phyloP scores from a whole-genome alignment of 2,113 vertebrate species.

The Nettapus auritus region DNA sequence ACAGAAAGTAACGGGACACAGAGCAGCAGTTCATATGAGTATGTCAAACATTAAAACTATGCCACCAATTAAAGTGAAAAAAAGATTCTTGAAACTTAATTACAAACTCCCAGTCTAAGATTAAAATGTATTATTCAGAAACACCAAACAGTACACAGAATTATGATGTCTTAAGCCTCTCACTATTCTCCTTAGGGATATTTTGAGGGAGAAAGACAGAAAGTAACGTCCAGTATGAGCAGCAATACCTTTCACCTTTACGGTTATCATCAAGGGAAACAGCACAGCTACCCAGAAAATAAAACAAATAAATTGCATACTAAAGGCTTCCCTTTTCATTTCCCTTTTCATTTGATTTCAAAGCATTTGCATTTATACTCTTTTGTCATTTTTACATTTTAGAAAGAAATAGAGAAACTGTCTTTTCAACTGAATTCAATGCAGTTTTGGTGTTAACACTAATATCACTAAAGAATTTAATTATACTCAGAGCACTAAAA shows the following conservation, averaged over 20 bases:
- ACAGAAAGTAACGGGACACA: neutral
- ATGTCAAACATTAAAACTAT: neutral
- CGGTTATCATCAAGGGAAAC: neutral
- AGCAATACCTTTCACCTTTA: neutral
- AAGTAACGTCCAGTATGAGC: neutral
- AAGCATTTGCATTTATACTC: neutral
- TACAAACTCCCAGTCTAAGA: neutral
- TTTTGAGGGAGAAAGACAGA: neutral
- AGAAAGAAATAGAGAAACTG: neutral
- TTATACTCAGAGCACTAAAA: accelerated
- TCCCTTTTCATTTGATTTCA: neutral
- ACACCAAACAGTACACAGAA: neutral
- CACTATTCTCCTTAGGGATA: neutral
- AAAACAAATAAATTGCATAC: neutral
- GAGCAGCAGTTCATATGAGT: neutral
- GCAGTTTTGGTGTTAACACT: neutral
- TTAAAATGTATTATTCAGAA: neutral
- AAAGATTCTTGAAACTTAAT: neutral
- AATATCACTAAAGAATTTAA: neutral
- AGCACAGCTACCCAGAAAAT: neutral
- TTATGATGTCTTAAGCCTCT: neutral
- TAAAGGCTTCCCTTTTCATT: neutral
- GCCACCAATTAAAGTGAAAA: neutral
- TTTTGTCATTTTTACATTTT: neutral
- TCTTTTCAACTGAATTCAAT: neutral